phyloP scores from a whole-genome alignment of 1,140 invertebrate genomes.

The Galendromus occidentalis region DNA sequence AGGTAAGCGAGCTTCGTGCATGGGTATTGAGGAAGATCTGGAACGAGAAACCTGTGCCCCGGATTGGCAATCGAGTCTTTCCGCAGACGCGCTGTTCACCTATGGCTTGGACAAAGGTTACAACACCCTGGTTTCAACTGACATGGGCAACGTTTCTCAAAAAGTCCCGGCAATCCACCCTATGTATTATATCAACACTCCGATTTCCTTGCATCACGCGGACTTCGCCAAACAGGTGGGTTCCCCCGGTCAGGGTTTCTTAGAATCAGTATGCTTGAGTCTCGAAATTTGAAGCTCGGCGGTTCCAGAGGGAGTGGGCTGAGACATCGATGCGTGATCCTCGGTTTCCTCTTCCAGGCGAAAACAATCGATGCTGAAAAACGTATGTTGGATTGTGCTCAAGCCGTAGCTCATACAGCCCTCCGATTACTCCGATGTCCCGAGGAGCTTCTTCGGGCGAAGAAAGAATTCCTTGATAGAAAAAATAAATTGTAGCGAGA shows the following conservation, averaged over 20 bases:
- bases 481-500: neutral
- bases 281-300: too few relatives aligned
- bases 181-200: constrained; percentile 23
- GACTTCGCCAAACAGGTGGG: constrained; percentile 24
- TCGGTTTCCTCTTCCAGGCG: neutral
- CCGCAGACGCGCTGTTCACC: neutral
- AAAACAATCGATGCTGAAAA: constrained; percentile 19
- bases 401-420: constrained; percentile 23
- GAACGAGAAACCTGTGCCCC: too few relatives aligned
- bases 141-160: constrained; percentile 28
- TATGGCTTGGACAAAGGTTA: neutral
- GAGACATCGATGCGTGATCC: too few relatives aligned
- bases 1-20: neutral
- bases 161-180: constrained; percentile 28
- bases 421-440: constrained; percentile 16
- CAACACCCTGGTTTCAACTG: constrained; percentile 20
- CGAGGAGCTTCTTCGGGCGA: constrained; percentile 12
- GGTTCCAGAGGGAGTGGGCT: too few relatives aligned
- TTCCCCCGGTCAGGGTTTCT: too few relatives aligned
- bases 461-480: constrained; percentile 17
- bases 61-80: too few relatives aligned
- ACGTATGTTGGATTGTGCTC: constrained; percentile 22
- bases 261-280: constrained; percentile 13
- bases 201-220: constrained; percentile 23
- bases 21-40: too few relatives aligned